phyloP scores from a whole-genome alignment of 1,140 invertebrate genomes.

The Drosophila teissieri region DNA sequence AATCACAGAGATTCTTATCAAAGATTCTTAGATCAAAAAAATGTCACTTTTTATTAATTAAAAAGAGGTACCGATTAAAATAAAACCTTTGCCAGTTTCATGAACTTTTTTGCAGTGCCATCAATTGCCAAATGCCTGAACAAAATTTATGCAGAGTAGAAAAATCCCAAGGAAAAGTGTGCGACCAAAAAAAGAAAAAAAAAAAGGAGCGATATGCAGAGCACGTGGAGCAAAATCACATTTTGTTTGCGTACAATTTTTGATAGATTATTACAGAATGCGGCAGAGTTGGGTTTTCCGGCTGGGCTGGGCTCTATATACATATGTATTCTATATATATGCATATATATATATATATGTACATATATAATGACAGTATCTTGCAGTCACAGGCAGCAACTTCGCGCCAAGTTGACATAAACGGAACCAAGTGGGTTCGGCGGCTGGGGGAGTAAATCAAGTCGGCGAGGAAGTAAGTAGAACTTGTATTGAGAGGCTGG shows the following conservation, averaged over 20 bases:
- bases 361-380: slow-evolving; percentile 66
- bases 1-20: too few relatives aligned
- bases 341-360: neutral
- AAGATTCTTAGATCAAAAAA: too few relatives aligned
- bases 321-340: neutral
- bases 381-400: slow-evolving; percentile 66
- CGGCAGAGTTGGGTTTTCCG: slow-evolving; percentile 27
- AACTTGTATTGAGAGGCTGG: slow-evolving; percentile 27
- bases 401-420: slow-evolving; percentile 70
- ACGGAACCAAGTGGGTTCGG: neutral
- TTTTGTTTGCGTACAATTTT: slow-evolving; percentile 80
- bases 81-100: neutral
- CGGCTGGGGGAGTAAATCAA: slow-evolving; percentile 39
- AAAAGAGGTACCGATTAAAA: too few relatives aligned
- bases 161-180: slow-evolving; percentile 6
- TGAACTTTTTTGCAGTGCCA: slow-evolving; percentile 8
- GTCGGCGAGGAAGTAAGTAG: slow-evolving; percentile 15
- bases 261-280: slow-evolving; percentile 80
- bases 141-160: slow-evolving; percentile 66
- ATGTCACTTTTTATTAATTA: too few relatives aligned
- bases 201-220: slow-evolving; percentile 20
- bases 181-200: neutral
- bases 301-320: neutral
- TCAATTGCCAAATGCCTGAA: slow-evolving; percentile 69
- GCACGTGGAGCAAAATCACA: slow-evolving; percentile 71